Evolutionary conservation across 1,140 invertebrate species (phyloP), one percentile per base, ranked within the genome.

Genomic region (Lineus longissimus): DNA sequence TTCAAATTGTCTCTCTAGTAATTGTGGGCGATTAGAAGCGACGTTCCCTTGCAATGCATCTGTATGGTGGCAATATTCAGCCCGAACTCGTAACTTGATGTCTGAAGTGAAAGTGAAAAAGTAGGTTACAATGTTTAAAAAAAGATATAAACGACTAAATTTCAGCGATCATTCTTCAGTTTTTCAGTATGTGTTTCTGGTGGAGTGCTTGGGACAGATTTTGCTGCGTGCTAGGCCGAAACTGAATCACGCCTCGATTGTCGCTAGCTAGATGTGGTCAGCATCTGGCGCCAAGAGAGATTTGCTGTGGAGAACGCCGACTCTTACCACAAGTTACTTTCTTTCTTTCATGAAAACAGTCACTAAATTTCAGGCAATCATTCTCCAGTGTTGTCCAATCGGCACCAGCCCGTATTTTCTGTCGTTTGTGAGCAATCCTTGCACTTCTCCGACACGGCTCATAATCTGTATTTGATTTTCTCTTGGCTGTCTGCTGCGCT

Each of bases 1-100:
- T 58, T 81, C 80, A 68, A 80, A 70, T 61, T 78, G 73, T 40
- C 73, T 55, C 51, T 81, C 77, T 11, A 77, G 33, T 33, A 70
- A 69, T 36, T 77, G 73, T 13, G 68, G 63, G 71, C 77, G 78
- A 59, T 77, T 71, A 17, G 77, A 75, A 66, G 56, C 66, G 13
- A 80, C 68, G 61, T 72, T 78, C 2, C 69, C 75, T 33, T 70
- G 67, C 6, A 81, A 67, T 13, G 72, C 71, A 43, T 66, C 61
- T 19, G 71, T 64, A 62, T 79, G 77, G 55, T 73, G 65, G 45
- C 70, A 62, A 51, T 76, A 76, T 47, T 77, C 74, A 23, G 72
- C 73, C 47, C 73, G 61, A 0, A 77, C 76, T 55, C 76, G 67
- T 54, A 77, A 54, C 33, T 70, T 64, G 33, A 77, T 73, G 71